phyloP scores from a whole-genome alignment of 1,140 invertebrate species.

The Proctacanthus coquilletti region DNA sequence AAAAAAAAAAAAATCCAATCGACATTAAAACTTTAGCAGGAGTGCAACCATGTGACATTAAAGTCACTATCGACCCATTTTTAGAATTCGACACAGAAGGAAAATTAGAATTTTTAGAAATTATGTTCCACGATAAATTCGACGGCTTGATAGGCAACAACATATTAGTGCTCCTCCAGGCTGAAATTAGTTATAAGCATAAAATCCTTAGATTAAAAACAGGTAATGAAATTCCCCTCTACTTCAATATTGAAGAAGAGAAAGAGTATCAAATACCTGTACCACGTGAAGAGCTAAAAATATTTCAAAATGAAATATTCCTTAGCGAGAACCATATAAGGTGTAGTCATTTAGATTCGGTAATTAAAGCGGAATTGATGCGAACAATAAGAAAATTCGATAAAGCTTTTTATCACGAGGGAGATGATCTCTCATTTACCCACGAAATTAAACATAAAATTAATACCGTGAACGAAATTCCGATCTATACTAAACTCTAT shows the following conservation, averaged over 20 bases:
- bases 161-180: too few relatives aligned
- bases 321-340: background rate
- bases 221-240: background rate
- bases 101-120: too few relatives aligned
- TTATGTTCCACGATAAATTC: too few relatives aligned
- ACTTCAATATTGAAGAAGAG: background rate
- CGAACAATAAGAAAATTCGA: background rate
- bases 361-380: background rate
- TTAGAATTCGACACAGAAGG: background rate
- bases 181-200: background rate
- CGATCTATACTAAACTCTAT: constrained; percentile 8
- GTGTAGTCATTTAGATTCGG: too few relatives aligned
- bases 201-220: background rate
- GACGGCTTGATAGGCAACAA: background rate
- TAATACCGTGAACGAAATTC: constrained; percentile 3
- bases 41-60: too few relatives aligned
- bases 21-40: background rate
- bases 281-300: background rate
- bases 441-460: constrained; percentile 6
- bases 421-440: constrained; percentile 1
- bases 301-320: background rate
- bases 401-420: background rate
- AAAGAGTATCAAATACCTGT: background rate
- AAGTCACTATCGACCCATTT: background rate
- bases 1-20: background rate